A percentile compares a stretch with the other conserved stretches of the same genome.
Conservation (phyloP, 2,888 invertebrate species). For the Strigamia transsilvanica region DNA sequence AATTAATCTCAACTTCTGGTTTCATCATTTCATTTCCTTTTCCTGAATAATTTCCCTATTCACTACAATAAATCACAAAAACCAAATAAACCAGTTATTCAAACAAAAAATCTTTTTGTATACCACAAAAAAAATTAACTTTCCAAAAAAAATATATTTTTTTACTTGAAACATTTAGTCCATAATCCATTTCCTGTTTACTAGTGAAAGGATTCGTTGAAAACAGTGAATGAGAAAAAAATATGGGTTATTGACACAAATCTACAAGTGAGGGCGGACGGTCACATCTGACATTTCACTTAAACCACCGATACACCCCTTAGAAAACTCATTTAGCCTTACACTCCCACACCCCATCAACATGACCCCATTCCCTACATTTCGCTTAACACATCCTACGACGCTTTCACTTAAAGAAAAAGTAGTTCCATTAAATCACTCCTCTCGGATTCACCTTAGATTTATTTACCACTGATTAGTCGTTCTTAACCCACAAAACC, state of each 20-base stretch:
- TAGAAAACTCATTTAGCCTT: not conserved
- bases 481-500: not conserved
- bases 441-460: not conserved
- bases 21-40: no score
- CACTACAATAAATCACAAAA: no score
- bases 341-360: not conserved
- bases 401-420: not conserved
- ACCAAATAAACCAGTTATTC: no score
- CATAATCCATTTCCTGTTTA: not conserved
- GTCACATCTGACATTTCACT: not conserved
- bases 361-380: not conserved
- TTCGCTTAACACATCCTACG: not conserved
- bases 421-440: not conserved
- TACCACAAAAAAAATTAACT: no score
- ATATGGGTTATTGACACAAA: not conserved
- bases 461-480: not conserved
- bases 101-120: no score
- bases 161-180: not conserved
- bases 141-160: no score
- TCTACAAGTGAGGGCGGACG: no score
- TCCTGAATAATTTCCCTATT: no score
- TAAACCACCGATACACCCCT: not conserved
- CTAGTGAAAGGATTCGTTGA: not conserved
- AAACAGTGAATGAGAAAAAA: not conserved
- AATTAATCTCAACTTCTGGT: no score